Conservation (phyloP, 2,888 invertebrate genomes). For the Conchocele bisecta region DNA sequence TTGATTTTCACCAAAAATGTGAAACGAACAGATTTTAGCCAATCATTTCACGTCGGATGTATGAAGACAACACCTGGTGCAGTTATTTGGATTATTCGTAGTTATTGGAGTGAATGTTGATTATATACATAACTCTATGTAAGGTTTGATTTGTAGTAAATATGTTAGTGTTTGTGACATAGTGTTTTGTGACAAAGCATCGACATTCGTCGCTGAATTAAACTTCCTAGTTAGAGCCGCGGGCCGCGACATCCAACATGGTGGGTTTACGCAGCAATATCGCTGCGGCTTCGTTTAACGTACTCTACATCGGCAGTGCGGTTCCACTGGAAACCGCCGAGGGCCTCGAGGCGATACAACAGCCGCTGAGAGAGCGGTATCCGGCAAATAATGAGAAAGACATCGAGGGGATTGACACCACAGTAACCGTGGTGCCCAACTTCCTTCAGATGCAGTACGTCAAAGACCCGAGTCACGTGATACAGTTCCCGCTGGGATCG, state of each 20-base stretch:
- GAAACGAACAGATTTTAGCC: too few relatives aligned
- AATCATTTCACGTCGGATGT: too few relatives aligned
- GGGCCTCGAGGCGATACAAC: conserved; percentile 80
- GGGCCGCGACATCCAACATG: conserved; percentile 19
- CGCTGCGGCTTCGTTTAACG: conserved; percentile 54
- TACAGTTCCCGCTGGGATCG: conserved; percentile 80
- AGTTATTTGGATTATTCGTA: too few relatives aligned
- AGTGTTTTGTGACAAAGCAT: too few relatives aligned
- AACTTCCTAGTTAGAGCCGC: background rate
- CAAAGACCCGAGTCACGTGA: conserved; percentile 70
- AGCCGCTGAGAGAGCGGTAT: conserved; percentile 77
- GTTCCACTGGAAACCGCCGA: conserved; percentile 78
- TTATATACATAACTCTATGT: too few relatives aligned
- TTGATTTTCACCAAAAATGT: too few relatives aligned
- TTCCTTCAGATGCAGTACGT: conserved; percentile 96
- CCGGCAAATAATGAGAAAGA: conserved; percentile 67
- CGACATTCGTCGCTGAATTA: too few relatives aligned
- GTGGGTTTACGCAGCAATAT: conserved; percentile 26
- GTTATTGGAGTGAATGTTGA: too few relatives aligned
- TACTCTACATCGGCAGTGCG: conserved; percentile 82
- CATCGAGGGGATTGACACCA: conserved; percentile 86
- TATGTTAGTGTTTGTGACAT: too few relatives aligned
- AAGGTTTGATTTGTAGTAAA: too few relatives aligned
- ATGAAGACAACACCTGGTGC: too few relatives aligned
- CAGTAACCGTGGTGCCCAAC: conserved; percentile 98